These are phyloP conservation scores for Nemotelus pantherinus DNA, from an alignment of 2,888 invertebrate species.

Conservation along the genomic window DNA sequence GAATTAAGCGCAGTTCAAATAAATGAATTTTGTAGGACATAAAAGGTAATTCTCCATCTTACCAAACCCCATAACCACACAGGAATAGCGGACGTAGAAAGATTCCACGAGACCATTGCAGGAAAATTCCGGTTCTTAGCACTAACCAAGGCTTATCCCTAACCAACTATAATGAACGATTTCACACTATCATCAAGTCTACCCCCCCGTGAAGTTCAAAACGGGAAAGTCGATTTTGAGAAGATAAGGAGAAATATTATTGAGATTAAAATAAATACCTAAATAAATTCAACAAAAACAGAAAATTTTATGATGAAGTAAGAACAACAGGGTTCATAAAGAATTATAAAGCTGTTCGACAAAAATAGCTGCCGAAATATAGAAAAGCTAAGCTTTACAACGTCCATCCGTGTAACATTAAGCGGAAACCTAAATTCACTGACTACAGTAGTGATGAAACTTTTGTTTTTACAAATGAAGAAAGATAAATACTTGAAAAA, in stretches of 20 bases:
- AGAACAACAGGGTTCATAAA: not conserved
- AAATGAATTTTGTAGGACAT: not conserved
- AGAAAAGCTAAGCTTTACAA: not conserved
- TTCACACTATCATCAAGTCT: not conserved
- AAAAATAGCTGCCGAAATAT: not conserved
- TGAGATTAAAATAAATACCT: not conserved
- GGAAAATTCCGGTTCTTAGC: conserved; percentile 25
- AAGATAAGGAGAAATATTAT: not conserved
- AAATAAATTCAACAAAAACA: not conserved
- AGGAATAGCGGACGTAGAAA: conserved; percentile 14
- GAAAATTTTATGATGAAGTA: not conserved
- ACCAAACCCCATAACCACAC: conserved; percentile 15
- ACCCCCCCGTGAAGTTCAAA: not conserved
- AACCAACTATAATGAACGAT: not conserved
- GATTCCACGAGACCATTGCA: not conserved
- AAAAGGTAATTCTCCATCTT: conserved; percentile 1
- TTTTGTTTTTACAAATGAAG: not conserved
- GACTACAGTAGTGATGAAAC: not conserved
- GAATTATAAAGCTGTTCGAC: not conserved
- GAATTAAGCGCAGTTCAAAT: conserved; percentile 14
- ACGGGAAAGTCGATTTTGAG: not conserved
- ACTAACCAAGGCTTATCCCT: not conserved
- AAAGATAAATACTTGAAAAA: not conserved
- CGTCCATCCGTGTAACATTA: not conserved
- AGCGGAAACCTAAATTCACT: not conserved